Percentiles rank a stretch among this genome's conserved stretches.
phyloP scores from a whole-genome alignment of 2,888 invertebrate genomes.

The Platerodrilus igneus region DNA sequence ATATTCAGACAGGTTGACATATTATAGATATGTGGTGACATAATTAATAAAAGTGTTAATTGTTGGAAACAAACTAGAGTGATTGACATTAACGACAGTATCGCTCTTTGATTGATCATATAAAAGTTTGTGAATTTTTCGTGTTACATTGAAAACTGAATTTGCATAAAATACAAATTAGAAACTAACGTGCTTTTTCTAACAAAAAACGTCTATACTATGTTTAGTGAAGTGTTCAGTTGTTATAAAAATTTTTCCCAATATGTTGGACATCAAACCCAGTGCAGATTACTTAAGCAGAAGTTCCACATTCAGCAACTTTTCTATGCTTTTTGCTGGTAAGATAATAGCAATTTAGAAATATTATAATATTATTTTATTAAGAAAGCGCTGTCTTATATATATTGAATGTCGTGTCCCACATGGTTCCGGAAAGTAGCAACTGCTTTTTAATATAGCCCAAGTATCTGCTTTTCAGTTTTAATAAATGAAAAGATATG shows the following conservation, averaged over 20 bases:
- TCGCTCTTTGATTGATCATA: neutral
- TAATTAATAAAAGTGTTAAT: conserved; percentile 10
- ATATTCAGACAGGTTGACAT: conserved; percentile 39
- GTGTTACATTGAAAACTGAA: neutral
- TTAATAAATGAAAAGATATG: too few relatives aligned
- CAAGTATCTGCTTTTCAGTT: too few relatives aligned
- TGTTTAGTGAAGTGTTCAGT: too few relatives aligned
- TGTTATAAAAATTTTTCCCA: conserved; percentile 14
- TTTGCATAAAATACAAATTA: too few relatives aligned
- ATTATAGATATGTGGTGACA: conserved; percentile 31
- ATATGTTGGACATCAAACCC: conserved; percentile 88
- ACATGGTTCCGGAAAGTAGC: too few relatives aligned
- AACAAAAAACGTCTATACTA: too few relatives aligned
- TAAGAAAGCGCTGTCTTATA: too few relatives aligned
- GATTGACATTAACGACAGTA: neutral
- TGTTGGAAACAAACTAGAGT: neutral
- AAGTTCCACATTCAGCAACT: conserved; percentile 88
- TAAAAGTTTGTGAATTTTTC: neutral
- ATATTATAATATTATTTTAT: too few relatives aligned
- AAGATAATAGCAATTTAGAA: too few relatives aligned
- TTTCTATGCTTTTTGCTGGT: conserved; percentile 87
- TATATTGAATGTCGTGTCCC: too few relatives aligned
- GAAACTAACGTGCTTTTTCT: too few relatives aligned
- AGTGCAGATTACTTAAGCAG: conserved; percentile 88
- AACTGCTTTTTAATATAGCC: too few relatives aligned